phyloP scores from a whole-genome alignment of 2,797 vertebrate genomes.

The Dendrocincla fuliginosa region DNA sequence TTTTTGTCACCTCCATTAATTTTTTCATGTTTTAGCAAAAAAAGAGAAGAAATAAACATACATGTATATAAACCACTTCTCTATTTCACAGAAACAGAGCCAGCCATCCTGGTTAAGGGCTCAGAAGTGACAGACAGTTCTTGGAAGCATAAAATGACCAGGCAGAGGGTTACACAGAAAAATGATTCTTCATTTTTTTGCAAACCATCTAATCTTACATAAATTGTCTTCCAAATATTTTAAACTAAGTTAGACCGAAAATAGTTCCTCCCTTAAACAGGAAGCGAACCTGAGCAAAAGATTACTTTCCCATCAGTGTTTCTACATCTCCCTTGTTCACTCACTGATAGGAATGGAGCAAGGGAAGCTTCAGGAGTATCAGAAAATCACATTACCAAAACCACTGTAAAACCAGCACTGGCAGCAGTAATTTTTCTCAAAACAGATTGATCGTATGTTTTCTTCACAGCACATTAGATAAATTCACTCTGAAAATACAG shows the following conservation, averaged over 20 bases:
- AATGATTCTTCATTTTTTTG: neutral
- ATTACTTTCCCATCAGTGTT: neutral
- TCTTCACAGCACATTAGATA: neutral
- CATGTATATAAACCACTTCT: fast-evolving
- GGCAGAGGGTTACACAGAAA: neutral
- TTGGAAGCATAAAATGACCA: neutral
- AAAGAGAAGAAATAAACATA: neutral
- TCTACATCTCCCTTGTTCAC: neutral
- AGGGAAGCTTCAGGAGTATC: neutral
- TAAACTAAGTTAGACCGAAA: neutral
- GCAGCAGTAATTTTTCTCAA: neutral
- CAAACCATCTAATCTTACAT: neutral
- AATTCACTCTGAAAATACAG: neutral
- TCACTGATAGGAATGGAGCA: neutral
- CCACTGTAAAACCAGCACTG: neutral
- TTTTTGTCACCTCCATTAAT: neutral
- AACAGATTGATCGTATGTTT: neutral
- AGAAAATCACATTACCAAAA: neutral
- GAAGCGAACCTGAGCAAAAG: neutral
- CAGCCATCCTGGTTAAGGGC: neutral
- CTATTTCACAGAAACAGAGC: neutral
- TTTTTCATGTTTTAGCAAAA: neutral
- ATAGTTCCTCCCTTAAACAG: neutral
- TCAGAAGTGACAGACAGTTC: neutral
- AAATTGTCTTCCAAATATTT: neutral